phyloP scores from a whole-genome alignment of 2,113 vertebrate species.

The Acanthochromis polyacanthus region DNA sequence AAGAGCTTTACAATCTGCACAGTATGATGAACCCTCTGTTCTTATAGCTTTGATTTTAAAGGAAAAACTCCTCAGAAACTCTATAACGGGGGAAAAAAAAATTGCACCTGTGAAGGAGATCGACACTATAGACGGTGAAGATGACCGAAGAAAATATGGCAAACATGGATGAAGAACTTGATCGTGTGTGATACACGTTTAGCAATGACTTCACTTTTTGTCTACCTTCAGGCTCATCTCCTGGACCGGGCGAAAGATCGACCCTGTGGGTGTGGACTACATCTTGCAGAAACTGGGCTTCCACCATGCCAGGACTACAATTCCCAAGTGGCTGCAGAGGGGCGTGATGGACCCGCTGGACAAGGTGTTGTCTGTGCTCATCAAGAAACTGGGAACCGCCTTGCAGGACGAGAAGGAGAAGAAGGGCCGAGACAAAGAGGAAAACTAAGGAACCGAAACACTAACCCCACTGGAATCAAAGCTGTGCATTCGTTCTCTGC shows the following conservation, averaged over 20 bases:
- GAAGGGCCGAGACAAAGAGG: slow-evolving; percentile 95
- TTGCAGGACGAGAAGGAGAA: slow-evolving; percentile 97
- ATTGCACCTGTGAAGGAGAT: too few relatives aligned
- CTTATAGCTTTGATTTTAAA: too few relatives aligned
- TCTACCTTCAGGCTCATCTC: slow-evolving; percentile 91
- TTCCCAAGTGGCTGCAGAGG: slow-evolving; percentile 99
- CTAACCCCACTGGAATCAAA: slow-evolving; percentile 41
- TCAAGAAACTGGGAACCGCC: slow-evolving; percentile 96
- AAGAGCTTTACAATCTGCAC: too few relatives aligned
- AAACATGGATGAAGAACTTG: too few relatives aligned
- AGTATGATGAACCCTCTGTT: too few relatives aligned
- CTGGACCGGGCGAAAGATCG: slow-evolving; percentile 98
- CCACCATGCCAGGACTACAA: slow-evolving; percentile 98
- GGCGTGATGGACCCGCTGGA: slow-evolving; percentile 99
- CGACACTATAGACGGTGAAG: too few relatives aligned
- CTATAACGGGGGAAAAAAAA: too few relatives aligned
- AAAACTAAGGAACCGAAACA: slow-evolving; percentile 82
- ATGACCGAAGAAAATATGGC: too few relatives aligned
- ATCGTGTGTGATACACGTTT: too few relatives aligned
- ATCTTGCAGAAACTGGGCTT: slow-evolving; percentile 98
- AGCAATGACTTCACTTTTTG: neutral
- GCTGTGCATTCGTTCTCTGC: slow-evolving; percentile 23
- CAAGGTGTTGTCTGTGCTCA: slow-evolving; percentile 97
- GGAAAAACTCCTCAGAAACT: too few relatives aligned
- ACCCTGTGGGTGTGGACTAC: slow-evolving; percentile 98